Base-by-base conservation (phyloP, 2,888 invertebrate species). In the Xanthia togata region DNA sequence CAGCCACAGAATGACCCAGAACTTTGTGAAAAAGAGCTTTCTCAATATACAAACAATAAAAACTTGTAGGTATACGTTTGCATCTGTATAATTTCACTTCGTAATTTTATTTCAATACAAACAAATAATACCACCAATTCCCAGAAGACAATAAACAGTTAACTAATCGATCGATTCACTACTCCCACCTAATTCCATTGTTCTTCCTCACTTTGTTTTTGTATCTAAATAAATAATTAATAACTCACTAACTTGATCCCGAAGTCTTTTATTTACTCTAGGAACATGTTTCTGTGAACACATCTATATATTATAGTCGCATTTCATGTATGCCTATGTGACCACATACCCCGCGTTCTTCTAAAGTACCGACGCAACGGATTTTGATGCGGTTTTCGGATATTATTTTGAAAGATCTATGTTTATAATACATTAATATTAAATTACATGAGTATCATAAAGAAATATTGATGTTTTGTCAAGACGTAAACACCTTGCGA, bases 181-280 rank as follows among this genome's bases (percentile, higher is more conserved):
- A 72, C 59, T 17, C 12, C n/a, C 20, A 50, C 59, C 12, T 12
- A 73, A 71, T 57, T 63, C 8, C n/a, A 65, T 63, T 76, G 47
- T 67, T 77, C 55, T 60, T 35, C 20, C 57, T 23, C 60, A 81
- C 71, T 81, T 85, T 67, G 68, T 78, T 82, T 6, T 68, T 50
- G 47, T 67, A 60, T 55, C 59, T 44, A 38, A 71, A 75, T 75
- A 65, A 81, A 71, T 73, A 75, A 85, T 70, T 50, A 71, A 77
- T 60, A 38, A 67, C 59, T 65, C n/a, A 55, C 41, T 64, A 65
- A 70, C 65, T 76, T 57, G 47, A 35, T 77, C 47, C 31, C 0
- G 17, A 72, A n/a, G 5, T 20, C 14, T 70, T 70, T 50, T 41
- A 12, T 31, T 57, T 64, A 31, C n/a, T 76, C 14, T 35, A 31